Conservation (phyloP, 2,888 invertebrate species). For the Caradrina kadenii region DNA sequence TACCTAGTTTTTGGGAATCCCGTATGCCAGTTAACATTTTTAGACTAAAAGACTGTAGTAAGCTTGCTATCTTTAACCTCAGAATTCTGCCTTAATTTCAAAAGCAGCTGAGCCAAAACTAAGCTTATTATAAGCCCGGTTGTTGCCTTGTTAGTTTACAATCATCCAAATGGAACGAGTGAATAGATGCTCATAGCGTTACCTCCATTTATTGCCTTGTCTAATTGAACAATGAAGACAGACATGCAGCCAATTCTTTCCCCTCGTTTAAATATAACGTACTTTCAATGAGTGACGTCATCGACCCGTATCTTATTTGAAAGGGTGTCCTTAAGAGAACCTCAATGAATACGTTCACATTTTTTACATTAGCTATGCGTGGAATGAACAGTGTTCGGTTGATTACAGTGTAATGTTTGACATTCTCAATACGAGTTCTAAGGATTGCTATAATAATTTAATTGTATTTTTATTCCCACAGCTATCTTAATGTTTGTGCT, state of each 20-base stretch:
- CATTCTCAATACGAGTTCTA: slow-evolving; percentile 5
- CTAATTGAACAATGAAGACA: slow-evolving; percentile 75
- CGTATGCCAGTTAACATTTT: neutral
- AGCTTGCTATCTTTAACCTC: neutral
- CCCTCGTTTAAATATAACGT: slow-evolving; percentile 57
- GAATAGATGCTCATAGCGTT: slow-evolving; percentile 67
- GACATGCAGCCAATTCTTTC: slow-evolving; percentile 71
- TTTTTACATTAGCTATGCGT: slow-evolving; percentile 7
- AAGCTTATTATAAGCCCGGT: slow-evolving; percentile 12
- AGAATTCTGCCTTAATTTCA: no score
- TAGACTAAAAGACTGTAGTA: neutral
- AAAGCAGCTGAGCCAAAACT: no score
- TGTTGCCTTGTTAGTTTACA: slow-evolving; percentile 52
- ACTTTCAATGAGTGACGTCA: slow-evolving; percentile 62
- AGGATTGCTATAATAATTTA: slow-evolving; percentile 19
- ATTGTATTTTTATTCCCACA: neutral
- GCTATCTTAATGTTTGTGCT: slow-evolving; percentile 1
- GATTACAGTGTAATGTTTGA: slow-evolving; percentile 3
- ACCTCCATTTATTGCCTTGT: slow-evolving; percentile 62
- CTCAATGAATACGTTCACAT: slow-evolving; percentile 33
- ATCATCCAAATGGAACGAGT: slow-evolving; percentile 62
- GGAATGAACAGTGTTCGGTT: neutral
- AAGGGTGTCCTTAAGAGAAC: slow-evolving; percentile 35
- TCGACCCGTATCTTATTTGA: slow-evolving; percentile 38
- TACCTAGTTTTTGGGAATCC: slow-evolving; percentile 11